phyloP scores from a whole-genome alignment of 2,797 vertebrate species.

The Percopsis omiscomaycus region DNA sequence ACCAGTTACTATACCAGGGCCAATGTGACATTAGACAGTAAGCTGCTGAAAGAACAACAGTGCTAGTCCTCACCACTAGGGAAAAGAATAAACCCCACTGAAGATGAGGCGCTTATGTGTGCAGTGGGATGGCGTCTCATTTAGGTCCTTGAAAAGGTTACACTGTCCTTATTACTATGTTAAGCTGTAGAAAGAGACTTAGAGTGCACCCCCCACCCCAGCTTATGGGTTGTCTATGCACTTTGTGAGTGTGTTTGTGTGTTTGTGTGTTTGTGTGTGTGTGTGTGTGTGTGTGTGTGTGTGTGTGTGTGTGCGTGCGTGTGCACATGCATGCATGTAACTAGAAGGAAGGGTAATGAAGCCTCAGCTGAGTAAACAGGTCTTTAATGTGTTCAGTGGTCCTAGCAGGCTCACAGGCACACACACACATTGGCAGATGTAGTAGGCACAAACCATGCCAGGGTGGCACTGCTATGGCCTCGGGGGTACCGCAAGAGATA shows the following conservation, averaged over 20 bases:
- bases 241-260: constrained; percentile 17
- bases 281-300: constrained; percentile 13
- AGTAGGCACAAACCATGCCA: constrained; percentile 42
- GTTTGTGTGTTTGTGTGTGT: constrained; percentile 4
- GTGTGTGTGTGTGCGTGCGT: constrained; percentile 18
- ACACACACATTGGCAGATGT: constrained; percentile 32
- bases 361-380: constrained; percentile 79
- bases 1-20: not conserved
- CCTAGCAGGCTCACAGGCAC: constrained; percentile 63
- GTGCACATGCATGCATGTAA: constrained; percentile 25
- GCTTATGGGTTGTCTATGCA: constrained; percentile 4
- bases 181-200: constrained; percentile 62
- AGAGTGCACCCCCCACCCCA: constrained; percentile 17
- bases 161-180: constrained; percentile 72
- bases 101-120: constrained; percentile 49
- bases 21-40: constrained; percentile 17
- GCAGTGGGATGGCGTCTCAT: constrained; percentile 30
- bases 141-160: constrained; percentile 68
- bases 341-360: constrained; percentile 61
- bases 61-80: constrained; percentile 22
- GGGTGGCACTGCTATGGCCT: constrained; percentile 52
- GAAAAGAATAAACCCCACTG: constrained; percentile 26
- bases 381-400: constrained; percentile 80
- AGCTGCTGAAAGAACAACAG: constrained; percentile 15
- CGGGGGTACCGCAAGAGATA: constrained; percentile 41